These are phyloP conservation scores for Callochromis pleurospilus DNA, from an alignment of 2,113 vertebrate genomes.

Conservation along the genomic window DNA sequence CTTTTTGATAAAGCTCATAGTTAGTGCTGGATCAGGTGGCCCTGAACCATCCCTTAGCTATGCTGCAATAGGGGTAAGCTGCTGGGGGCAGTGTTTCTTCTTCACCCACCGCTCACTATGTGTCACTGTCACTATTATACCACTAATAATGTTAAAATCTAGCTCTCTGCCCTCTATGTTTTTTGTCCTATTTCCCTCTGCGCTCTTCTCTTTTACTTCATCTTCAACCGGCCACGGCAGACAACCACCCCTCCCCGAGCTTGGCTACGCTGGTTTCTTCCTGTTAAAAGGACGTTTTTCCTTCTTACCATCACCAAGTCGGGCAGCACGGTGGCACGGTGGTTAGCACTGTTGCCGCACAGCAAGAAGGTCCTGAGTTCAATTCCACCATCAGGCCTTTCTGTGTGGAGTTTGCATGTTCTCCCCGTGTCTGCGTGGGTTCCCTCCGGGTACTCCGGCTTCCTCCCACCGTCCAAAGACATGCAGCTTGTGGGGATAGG, in stretches of 20 bases:
- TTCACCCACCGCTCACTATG: not conserved
- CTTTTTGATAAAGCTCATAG: not conserved
- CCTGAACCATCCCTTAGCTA: not conserved
- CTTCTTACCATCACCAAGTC: not conserved
- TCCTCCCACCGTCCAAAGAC: too few species aligned
- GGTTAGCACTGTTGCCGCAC: too few species aligned
- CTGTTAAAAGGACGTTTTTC: not conserved
- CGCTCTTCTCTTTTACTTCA: not conserved
- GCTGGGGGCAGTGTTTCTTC: not conserved
- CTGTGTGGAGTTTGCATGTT: too few species aligned
- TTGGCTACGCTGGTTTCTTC: not conserved
- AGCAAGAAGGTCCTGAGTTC: too few species aligned
- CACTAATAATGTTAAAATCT: not conserved
- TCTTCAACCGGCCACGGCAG: rapidly evolving
- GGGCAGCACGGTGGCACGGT: too few species aligned
- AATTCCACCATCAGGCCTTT: too few species aligned
- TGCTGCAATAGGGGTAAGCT: not conserved
- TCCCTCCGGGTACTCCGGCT: too few species aligned
- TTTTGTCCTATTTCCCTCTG: not conserved
- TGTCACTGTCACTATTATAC: not conserved
- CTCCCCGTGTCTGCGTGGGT: too few species aligned
- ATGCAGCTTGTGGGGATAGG: too few species aligned
- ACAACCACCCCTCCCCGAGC: not conserved
- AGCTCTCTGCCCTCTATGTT: not conserved
- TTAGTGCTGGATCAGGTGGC: not conserved